Conservation (phyloP, 2,888 invertebrate species). For the Ormyrus labotus region DNA sequence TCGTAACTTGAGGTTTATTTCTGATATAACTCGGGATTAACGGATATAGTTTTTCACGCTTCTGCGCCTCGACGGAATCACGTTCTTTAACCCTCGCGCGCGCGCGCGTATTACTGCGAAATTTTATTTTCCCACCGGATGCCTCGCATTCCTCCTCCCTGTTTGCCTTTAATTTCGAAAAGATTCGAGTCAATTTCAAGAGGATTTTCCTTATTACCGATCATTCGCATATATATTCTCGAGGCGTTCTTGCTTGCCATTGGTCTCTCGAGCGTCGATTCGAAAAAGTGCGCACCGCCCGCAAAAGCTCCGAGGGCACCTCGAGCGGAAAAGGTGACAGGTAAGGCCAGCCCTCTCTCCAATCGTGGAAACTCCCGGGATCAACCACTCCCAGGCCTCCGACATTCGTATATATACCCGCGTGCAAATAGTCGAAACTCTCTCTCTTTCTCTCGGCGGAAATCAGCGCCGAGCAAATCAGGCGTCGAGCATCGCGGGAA, state of each 20-base stretch:
- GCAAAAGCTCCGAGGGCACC: not conserved
- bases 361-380: conserved; percentile 23
- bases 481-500: conserved; percentile 4
- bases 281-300: conserved; percentile 23
- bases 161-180: not conserved
- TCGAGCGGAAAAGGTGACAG: not conserved
- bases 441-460: too few species aligned
- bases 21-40: conserved; percentile 69
- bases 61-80: conserved; percentile 54
- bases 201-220: too few species aligned
- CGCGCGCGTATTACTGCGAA: conserved; percentile 16
- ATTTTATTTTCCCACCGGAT: conserved; percentile 31
- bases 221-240: too few species aligned
- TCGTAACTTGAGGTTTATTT: conserved; percentile 69
- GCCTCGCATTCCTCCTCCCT: not conserved
- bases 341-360: not conserved
- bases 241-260: too few species aligned
- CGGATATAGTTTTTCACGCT: conserved; percentile 66
- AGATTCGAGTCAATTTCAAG: too few species aligned
- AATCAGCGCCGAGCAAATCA: conserved; percentile 23
- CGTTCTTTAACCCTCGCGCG: conserved; percentile 47
- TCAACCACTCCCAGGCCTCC: too few species aligned
- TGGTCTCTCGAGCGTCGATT: not conserved
- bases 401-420: too few species aligned
- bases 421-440: too few species aligned